Percentiles rank a stretch among this genome's conserved stretches.
Evolutionary conservation across 92 coral and sea anemone species (phyloP).

Genomic region (Actinostola sp.): DNA sequence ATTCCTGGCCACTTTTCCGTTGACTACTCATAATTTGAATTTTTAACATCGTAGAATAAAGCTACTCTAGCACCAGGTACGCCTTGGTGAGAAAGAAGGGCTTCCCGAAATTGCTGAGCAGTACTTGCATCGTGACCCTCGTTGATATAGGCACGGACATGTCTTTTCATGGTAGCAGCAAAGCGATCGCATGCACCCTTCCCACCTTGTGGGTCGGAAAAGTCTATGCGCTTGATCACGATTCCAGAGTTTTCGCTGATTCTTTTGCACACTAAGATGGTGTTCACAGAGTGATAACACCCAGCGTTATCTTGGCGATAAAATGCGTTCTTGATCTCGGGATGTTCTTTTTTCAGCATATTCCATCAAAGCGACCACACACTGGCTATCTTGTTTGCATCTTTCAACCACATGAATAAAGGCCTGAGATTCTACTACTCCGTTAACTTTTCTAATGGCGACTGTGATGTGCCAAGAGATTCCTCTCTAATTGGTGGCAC

Average conservation of each 20-base stretch:
- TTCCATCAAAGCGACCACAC: background rate
- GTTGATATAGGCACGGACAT: conserved; percentile 36
- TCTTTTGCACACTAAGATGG: conserved; percentile 2
- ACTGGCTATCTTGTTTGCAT: conserved; percentile 38
- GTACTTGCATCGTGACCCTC: conserved; percentile 47
- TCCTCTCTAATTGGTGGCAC: too few relatives aligned
- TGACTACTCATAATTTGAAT: conserved; percentile 1
- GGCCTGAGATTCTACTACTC: conserved; percentile 36
- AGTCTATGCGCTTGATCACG: conserved; percentile 26
- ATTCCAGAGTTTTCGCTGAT: conserved; percentile 43
- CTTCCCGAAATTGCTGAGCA: conserved; percentile 23
- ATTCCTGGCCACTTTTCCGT: conserved; percentile 35
- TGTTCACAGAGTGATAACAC: conserved; percentile 1
- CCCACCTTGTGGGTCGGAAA: conserved; percentile 65
- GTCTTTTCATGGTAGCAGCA: conserved; percentile 50
- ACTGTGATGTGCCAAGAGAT: too few relatives aligned
- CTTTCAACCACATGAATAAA: conserved; percentile 52
- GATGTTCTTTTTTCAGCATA: background rate
- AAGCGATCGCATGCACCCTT: conserved; percentile 49
- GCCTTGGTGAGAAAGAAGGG: conserved; percentile 46
- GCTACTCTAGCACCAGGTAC: conserved; percentile 38
- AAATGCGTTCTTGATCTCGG: conserved; percentile 15
- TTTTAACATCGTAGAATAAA: conserved; percentile 26
- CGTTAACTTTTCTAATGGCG: conserved; percentile 28
- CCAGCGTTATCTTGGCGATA: conserved; percentile 11